A percentile compares a stretch with the other conserved stretches of the same genome.
Evolutionary conservation across 30 jellyfish, hydroid and myxozoan genomes (phyloP).

Genomic region (Turritopsis rubra): DNA sequence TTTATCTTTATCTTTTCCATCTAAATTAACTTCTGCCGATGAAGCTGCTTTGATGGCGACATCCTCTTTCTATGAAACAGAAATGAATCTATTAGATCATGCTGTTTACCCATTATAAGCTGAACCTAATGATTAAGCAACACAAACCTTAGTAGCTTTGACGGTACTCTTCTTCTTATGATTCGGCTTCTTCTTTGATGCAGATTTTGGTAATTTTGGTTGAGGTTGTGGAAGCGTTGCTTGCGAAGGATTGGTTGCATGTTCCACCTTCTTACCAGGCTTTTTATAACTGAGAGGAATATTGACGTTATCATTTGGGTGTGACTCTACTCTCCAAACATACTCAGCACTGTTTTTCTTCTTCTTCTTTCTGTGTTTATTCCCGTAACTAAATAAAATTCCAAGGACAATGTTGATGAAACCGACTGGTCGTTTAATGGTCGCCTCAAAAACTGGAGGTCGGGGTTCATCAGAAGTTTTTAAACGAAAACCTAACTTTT

Average conservation of each 20-base stretch:
- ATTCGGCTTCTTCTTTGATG: constrained; percentile 17
- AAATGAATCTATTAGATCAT: too few relatives aligned
- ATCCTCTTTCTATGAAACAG: constrained; percentile 22
- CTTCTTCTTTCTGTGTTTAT: constrained; percentile 13
- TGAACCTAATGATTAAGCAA: constrained; percentile 13
- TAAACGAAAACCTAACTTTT: too few relatives aligned
- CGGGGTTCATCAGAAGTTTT: neutral
- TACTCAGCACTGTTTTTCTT: constrained; percentile 18
- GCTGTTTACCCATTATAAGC: neutral
- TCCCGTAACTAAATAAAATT: constrained; percentile 12
- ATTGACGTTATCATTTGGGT: constrained; percentile 25
- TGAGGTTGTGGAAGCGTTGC: constrained; percentile 25
- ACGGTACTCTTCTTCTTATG: constrained; percentile 53
- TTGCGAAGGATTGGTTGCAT: constrained; percentile 14
- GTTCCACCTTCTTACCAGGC: constrained; percentile 27
- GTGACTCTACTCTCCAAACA: constrained; percentile 41
- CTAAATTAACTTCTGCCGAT: constrained; percentile 40
- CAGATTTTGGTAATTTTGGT: constrained; percentile 23
- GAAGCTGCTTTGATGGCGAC: constrained; percentile 47
- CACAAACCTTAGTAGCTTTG: constrained; percentile 38
- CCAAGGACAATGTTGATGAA: too few relatives aligned
- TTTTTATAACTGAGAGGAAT: constrained; percentile 18
- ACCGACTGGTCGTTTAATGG: neutral
- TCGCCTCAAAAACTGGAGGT: too few relatives aligned
- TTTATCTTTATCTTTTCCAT: constrained; percentile 21